Evolutionary conservation across 1,140 invertebrate genomes (phyloP).

Genomic region (Drosophila equinoxialis): DNA sequence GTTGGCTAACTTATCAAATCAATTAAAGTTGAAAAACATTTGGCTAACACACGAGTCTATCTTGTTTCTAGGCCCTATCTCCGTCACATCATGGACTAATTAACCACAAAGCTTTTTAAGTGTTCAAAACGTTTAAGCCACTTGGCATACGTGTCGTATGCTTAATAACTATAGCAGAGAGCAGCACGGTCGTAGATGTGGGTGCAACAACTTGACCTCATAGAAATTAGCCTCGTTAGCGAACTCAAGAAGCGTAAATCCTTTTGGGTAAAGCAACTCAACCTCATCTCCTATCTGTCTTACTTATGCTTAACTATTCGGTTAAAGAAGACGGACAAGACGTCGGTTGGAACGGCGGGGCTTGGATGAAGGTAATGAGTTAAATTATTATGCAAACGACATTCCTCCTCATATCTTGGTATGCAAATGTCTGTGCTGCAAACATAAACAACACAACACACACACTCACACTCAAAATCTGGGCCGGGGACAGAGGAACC

Average conservation of each 20-base stretch:
- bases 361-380: conserved; percentile 53
- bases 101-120: conserved; percentile 24
- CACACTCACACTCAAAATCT: conserved; percentile 46
- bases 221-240: conserved; percentile 43
- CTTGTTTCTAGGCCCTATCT: no score
- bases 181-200: not conserved
- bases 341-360: conserved; percentile 1
- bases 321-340: conserved; percentile 20
- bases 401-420: conserved; percentile 44
- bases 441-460: no score
- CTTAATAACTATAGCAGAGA: conserved; percentile 20
- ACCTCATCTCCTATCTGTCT: conserved; percentile 47
- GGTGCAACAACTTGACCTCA: conserved; percentile 48
- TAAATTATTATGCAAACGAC: conserved; percentile 80
- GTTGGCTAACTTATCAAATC: conserved; percentile 25
- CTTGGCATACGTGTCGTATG: conserved; percentile 16
- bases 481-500: conserved; percentile 63
- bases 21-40: conserved; percentile 14
- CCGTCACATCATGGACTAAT: not conserved
- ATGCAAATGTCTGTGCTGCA: conserved; percentile 47
- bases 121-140: conserved; percentile 36
- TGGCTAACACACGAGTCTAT: not conserved
- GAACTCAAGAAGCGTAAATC: conserved; percentile 44
- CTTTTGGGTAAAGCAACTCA: conserved; percentile 22
- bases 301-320: conserved; percentile 72